phyloP scores from a whole-genome alignment of 2,797 vertebrate genomes.

The Distichodus sexfasciatus region DNA sequence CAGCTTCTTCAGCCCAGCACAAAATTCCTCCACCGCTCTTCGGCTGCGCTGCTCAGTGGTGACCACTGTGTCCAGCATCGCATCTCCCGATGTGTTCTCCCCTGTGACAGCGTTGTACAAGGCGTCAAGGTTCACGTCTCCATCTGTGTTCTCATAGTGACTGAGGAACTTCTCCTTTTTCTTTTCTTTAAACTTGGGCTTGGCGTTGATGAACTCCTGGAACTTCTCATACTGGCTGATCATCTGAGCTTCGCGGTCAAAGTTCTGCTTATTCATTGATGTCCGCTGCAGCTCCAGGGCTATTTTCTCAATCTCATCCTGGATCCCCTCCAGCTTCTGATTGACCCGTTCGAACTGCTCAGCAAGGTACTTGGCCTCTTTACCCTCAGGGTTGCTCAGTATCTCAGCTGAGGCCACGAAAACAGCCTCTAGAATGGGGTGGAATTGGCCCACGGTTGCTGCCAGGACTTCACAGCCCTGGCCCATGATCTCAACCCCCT shows the following conservation, averaged over 20 bases:
- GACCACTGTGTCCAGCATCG: conserved; percentile 69
- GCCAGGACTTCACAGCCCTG: conserved; percentile 76
- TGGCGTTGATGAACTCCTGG: conserved; percentile 75
- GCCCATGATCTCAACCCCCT: conserved; percentile 78
- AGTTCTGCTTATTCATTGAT: conserved; percentile 77
- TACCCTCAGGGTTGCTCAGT: conserved; percentile 73
- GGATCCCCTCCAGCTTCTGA: conserved; percentile 70
- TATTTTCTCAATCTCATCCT: conserved; percentile 68
- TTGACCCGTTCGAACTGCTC: conserved; percentile 74
- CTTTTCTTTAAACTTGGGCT: conserved; percentile 72
- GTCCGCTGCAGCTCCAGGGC: conserved; percentile 66
- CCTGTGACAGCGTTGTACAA: conserved; percentile 74
- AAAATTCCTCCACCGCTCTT: conserved; percentile 76
- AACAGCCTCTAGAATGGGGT: conserved; percentile 76
- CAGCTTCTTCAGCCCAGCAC: conserved; percentile 75
- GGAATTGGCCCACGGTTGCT: conserved; percentile 75
- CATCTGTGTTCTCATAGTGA: conserved; percentile 72
- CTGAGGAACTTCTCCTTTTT: conserved; percentile 77
- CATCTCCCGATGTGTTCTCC: conserved; percentile 63
- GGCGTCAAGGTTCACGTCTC: conserved; percentile 72
- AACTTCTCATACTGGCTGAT: conserved; percentile 80
- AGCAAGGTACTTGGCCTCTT: conserved; percentile 72
- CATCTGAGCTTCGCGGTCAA: conserved; percentile 74
- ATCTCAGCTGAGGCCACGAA: conserved; percentile 73
- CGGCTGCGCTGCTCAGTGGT: conserved; percentile 66